A percentile compares a stretch with the other conserved stretches of the same genome.
These are phyloP conservation scores for Rostratula benghalensis DNA, from an alignment of 2,113 vertebrate genomes.

Conservation along the genomic window DNA sequence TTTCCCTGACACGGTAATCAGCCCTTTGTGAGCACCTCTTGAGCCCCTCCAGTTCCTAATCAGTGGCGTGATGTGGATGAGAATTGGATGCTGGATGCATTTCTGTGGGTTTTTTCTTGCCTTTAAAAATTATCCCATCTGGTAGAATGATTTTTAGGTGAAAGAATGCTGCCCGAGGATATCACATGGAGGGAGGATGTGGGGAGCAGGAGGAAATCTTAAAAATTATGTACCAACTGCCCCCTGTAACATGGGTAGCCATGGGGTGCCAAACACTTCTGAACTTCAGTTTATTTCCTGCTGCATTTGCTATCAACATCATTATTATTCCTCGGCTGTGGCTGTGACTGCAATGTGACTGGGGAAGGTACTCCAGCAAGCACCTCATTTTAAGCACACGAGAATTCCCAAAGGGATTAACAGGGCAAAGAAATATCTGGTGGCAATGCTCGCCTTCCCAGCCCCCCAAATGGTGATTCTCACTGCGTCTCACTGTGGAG, in stretches of 20 bases:
- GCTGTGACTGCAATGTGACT: background rate
- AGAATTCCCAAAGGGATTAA: conserved; percentile 46
- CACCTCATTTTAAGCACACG: conserved; percentile 8
- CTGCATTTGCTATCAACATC: background rate
- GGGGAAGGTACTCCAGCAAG: conserved; percentile 5
- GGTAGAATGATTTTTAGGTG: background rate
- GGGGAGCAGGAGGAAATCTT: background rate
- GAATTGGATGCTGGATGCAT: background rate
- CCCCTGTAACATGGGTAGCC: accelerated
- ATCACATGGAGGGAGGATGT: background rate
- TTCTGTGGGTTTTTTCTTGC: background rate
- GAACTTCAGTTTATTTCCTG: background rate
- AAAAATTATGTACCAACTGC: background rate
- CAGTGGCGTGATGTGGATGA: background rate
- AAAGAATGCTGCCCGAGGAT: background rate
- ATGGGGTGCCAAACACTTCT: background rate
- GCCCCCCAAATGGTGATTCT: background rate
- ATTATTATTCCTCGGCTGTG: background rate
- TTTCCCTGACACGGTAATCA: conserved; percentile 2
- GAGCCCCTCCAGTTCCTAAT: conserved; percentile 7
- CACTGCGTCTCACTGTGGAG: background rate
- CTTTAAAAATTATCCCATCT: background rate
- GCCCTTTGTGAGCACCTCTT: background rate
- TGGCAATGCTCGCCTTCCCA: background rate
- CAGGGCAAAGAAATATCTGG: background rate